These are phyloP conservation scores for Agrochola lychnidis DNA, from an alignment of 2,888 invertebrate genomes.

Conservation along the genomic window DNA sequence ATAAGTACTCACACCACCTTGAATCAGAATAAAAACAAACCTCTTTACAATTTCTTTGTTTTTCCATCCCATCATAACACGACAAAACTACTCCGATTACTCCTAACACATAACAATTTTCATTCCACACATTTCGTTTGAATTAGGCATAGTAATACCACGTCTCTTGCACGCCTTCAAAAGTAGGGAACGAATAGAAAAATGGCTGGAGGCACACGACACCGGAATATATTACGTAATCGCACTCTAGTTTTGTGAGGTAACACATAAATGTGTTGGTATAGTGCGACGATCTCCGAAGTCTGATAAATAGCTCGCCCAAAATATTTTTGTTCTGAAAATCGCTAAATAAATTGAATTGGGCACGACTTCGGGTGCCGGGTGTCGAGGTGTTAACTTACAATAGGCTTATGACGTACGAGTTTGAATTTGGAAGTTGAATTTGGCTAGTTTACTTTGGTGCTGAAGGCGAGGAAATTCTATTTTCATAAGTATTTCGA, in stretches of 20 bases:
- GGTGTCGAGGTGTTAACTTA: constrained; percentile 73
- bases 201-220: constrained; percentile 85
- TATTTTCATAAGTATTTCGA: constrained; percentile 13
- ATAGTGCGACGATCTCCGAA: constrained; percentile 79
- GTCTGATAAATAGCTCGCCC: constrained; percentile 84
- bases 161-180: constrained; percentile 76
- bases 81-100: constrained; percentile 63
- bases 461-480: constrained; percentile 30
- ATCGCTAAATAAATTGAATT: constrained; percentile 86
- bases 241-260: constrained; percentile 83
- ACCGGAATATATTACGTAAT: constrained; percentile 88
- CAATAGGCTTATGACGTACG: constrained; percentile 72
- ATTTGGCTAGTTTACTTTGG: constrained; percentile 27
- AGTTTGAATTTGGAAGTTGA: constrained; percentile 58
- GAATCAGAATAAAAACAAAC: constrained; percentile 34
- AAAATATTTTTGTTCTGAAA: constrained; percentile 84
- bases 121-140: constrained; percentile 72
- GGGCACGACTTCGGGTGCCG: constrained; percentile 67
- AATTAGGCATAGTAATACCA: constrained; percentile 76
- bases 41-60: constrained; percentile 44
- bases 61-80: constrained; percentile 38
- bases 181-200: constrained; percentile 81
- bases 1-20: not conserved
- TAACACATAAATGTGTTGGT: constrained; percentile 85
- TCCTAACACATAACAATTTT: constrained; percentile 64